Evolutionary conservation across 1,140 invertebrate genomes (phyloP), one percentile per base, ranked within the genome.

Genomic region (Zaprionus davidi): DNA sequence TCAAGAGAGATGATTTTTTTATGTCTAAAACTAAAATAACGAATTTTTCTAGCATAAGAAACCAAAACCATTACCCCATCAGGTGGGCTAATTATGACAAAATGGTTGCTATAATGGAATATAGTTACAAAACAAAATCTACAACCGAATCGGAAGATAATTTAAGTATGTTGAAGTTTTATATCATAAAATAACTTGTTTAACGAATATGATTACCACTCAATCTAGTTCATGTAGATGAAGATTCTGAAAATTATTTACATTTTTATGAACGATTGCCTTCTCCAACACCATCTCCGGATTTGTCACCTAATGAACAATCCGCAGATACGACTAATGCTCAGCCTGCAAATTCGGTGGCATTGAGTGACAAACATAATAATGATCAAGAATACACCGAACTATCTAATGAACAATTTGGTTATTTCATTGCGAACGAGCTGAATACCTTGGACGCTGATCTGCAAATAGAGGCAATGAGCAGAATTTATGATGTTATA

Each of bases 351-450:
- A 46, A 15, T 46, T n/a, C 5, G 15, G 15, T 17, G 41, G n/a
- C n/a, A 15, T 46, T n/a, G 2, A 46, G 2, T 7, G 41, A 38
- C 36, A 38, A 38, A 5, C 13, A 15, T 17, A 46, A 46, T 46
- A 46, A 46, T 46, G 1, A 46, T 46, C 41, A 46, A 12, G 9
- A 49, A 22, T 6, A 5, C 4, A 24, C 4, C 7, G 55, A 51
- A 28, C 6, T 31, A 2, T 22, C 44, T 15, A 24, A 24, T 13
- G 62, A 77, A 44, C 72, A 83, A 53, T 84, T 84, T 59, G 71
- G 69, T 41, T 24, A 74, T 38, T 81, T 85, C n/a, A 55, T 84
- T 28, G 67, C 49, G 22, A 81, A 84, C 26, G 81, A 84, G 34
- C 24, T 84, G 7, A 44, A 56, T 9, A 57, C 78, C 5, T 34